Evolutionary conservation across 2,888 invertebrate species (phyloP), one percentile per base, ranked within the genome.

Genomic region (Diarsia brunnea): DNA sequence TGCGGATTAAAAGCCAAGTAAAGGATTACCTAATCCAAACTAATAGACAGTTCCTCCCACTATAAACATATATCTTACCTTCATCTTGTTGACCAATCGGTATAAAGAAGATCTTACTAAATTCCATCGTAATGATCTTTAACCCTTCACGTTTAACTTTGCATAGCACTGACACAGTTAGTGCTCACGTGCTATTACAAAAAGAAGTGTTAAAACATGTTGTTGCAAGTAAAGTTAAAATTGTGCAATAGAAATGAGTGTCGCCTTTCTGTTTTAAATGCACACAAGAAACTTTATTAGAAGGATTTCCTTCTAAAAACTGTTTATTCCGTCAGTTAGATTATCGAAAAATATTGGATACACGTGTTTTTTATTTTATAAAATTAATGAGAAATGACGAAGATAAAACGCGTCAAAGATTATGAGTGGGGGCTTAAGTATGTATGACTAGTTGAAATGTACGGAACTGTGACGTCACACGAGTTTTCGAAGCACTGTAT

Each of bases 41-140:
- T 19, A 1, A 45, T 43, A 7, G 2, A 16, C 38, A n/a, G 51
- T 45, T n/a, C 2, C 14, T 55, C 7, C 14, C 2, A 4, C 5
- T 69, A 5, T 45, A 19, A 53, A 68, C n/a, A 4, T 14, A 12
- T 0, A 65, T 19, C 65, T 21, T 43, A 21, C 24, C 16, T 16
- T 27, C 27, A 27, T 61, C 45, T 55, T 53, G 38, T 70, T 73
- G 74, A 45, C 74, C 63, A 75, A 76, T n/a, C 21, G 4, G 10
- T 76, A 14, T 2, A 11, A 61, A n/a, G 45, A 47, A 53, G 68
- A 51, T n/a, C 14, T 65, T 14, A 24, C 31, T 3, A 58, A 67
- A 76, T 76, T 51, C 12, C 51, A 67, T 38, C 21, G 24, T 0
- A 24, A 7, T 77, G 77, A 76, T 76, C 77, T 76, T 61, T 68